These are phyloP conservation scores for Argyra leucocephala DNA, from an alignment of 2,888 invertebrate genomes.

Conservation along the genomic window DNA sequence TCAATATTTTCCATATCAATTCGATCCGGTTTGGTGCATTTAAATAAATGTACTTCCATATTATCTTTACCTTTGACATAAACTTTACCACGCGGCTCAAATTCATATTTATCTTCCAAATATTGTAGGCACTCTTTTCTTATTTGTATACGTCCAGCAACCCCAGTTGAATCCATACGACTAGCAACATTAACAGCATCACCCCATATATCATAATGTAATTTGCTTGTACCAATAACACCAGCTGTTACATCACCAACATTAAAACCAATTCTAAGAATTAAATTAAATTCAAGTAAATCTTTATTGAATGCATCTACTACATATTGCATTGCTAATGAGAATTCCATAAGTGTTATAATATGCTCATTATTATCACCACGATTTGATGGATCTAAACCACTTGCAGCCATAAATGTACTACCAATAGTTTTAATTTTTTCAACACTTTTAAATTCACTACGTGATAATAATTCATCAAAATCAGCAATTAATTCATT, in stretches of 20 bases:
- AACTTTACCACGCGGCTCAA: slow-evolving; percentile 86
- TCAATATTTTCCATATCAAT: slow-evolving; percentile 12
- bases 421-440: slow-evolving; percentile 97
- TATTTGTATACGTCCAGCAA: slow-evolving; percentile 73
- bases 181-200: slow-evolving; percentile 96
- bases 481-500: slow-evolving; percentile 95
- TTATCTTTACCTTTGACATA: slow-evolving; percentile 95
- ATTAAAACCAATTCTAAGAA: slow-evolving; percentile 80
- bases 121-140: slow-evolving; percentile 65
- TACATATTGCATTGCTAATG: slow-evolving; percentile 79
- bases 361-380: slow-evolving; percentile 59
- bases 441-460: slow-evolving; percentile 78
- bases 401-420: slow-evolving; percentile 96
- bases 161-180: slow-evolving; percentile 93
- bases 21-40: slow-evolving; percentile 26
- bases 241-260: slow-evolving; percentile 94
- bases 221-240: slow-evolving; percentile 89
- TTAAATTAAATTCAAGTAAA: slow-evolving; percentile 79
- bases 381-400: slow-evolving; percentile 73
- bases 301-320: slow-evolving; percentile 82
- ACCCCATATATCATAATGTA: slow-evolving; percentile 97
- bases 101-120: slow-evolving; percentile 66
- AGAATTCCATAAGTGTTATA: slow-evolving; percentile 87
- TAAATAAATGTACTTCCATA: slow-evolving; percentile 79
- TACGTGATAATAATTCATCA: slow-evolving; percentile 77